A percentile compares a stretch with the other conserved stretches of the same genome.
Evolutionary conservation across 2,888 invertebrate genomes (phyloP).

Genomic region (Synergus itoensis): DNA sequence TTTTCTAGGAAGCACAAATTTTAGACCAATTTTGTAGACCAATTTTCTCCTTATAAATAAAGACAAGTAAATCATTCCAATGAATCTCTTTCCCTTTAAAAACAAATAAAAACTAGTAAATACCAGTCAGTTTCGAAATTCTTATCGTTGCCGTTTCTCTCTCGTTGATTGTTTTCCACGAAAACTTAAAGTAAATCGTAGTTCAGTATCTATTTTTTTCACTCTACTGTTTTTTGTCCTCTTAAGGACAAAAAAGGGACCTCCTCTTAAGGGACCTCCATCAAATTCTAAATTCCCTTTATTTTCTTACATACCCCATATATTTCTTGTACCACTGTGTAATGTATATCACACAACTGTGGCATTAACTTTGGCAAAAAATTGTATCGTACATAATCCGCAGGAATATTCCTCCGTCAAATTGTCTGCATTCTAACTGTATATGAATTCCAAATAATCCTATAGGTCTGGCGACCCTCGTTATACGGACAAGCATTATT

Average conservation of each 20-base stretch:
- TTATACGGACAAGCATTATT: constrained; percentile 8
- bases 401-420: not conserved
- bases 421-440: not conserved
- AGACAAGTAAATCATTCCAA: not conserved
- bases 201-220: too few relatives aligned
- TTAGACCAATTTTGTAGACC: too few relatives aligned
- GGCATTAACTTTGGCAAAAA: not conserved
- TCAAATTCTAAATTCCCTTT: not conserved
- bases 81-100: not conserved
- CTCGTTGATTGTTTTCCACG: too few relatives aligned
- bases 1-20: not conserved
- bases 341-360: not conserved
- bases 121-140: too few relatives aligned
- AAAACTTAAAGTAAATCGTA: too few relatives aligned
- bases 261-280: too few relatives aligned
- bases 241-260: too few relatives aligned
- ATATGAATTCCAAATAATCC: constrained; percentile 18
- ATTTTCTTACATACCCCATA: not conserved
- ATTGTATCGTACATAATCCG: not conserved
- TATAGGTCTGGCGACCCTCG: not conserved
- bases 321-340: not conserved
- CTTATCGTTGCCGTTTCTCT: too few relatives aligned
- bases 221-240: too few relatives aligned
- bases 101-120: not conserved
- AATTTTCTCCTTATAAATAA: not conserved